Percentiles rank a stretch among this genome's conserved stretches.
These are phyloP conservation scores for Hippoglossus hippoglossus DNA, from an alignment of 2,797 vertebrate genomes.

Conservation along the genomic window DNA sequence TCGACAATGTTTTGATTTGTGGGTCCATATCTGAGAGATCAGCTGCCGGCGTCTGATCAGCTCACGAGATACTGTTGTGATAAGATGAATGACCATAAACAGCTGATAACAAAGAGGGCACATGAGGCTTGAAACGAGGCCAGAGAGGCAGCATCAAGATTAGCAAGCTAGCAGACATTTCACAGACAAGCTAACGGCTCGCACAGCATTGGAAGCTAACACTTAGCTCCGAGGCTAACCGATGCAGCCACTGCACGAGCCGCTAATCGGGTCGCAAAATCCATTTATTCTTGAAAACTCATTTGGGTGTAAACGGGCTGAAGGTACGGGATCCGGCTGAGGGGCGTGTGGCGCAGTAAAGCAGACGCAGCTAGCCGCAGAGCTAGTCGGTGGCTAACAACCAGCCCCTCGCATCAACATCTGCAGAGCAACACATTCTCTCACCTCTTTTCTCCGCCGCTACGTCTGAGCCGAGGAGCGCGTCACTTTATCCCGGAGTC, in stretches of 20 bases:
- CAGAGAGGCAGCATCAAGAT: slow-evolving; percentile 20
- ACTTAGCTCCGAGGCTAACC: slow-evolving; percentile 31
- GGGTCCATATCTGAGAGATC: neutral
- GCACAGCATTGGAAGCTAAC: slow-evolving; percentile 11
- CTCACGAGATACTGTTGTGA: neutral
- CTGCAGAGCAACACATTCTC: slow-evolving; percentile 74
- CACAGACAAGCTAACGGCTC: slow-evolving; percentile 30
- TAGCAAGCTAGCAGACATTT: slow-evolving; percentile 33
- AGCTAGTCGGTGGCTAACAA: slow-evolving; percentile 30
- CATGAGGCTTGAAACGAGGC: neutral
- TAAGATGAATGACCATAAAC: too few species aligned
- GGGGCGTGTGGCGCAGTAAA: too few species aligned
- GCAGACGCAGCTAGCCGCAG: neutral
- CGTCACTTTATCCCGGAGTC: slow-evolving; percentile 13
- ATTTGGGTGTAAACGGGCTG: fast-evolving
- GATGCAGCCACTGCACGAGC: slow-evolving; percentile 8
- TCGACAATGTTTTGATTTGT: neutral
- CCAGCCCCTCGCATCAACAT: slow-evolving; percentile 49
- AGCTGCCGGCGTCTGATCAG: neutral
- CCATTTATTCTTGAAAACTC: fast-evolving
- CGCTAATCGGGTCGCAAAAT: neutral
- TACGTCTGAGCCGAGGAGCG: slow-evolving; percentile 38
- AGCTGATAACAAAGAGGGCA: neutral
- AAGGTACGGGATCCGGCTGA: fast-evolving
- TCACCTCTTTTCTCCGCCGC: slow-evolving; percentile 74